Percentiles rank a stretch among this genome's conserved stretches.
These are phyloP conservation scores for Albula goreensis DNA, from an alignment of 2,113 vertebrate species.

Conservation along the genomic window DNA sequence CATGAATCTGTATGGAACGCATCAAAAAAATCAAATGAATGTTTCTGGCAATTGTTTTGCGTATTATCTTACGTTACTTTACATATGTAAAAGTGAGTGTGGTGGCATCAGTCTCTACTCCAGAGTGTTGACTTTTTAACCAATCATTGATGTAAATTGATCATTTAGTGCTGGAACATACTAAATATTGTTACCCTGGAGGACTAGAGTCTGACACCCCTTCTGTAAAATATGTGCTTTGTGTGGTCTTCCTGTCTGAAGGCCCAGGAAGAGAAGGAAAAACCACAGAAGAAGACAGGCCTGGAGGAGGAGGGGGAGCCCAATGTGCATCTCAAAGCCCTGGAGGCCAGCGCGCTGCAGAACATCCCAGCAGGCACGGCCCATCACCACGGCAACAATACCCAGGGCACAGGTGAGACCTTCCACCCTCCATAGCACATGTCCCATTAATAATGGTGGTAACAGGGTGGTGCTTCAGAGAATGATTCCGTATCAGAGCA, in stretches of 20 bases:
- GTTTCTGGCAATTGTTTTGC: not conserved
- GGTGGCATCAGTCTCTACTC: not conserved
- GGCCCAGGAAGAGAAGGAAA: conserved; percentile 6
- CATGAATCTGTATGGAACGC: not conserved
- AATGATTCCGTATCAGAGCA: too few relatives aligned
- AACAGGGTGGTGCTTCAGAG: too few relatives aligned
- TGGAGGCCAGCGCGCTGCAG: conserved; percentile 68
- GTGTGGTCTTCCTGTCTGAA: not conserved
- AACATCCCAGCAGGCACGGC: conserved; percentile 61
- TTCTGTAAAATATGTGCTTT: not conserved
- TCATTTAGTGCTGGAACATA: too few relatives aligned
- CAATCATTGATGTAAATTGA: too few relatives aligned
- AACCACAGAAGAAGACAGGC: conserved; percentile 27
- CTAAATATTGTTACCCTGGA: too few relatives aligned
- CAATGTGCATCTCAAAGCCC: conserved; percentile 69
- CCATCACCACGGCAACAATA: conserved; percentile 11
- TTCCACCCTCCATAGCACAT: not conserved
- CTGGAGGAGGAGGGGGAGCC: conserved; percentile 56
- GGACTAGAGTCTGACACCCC: too few relatives aligned
- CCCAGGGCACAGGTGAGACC: conserved; percentile 31
- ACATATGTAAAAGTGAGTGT: not conserved
- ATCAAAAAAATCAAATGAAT: not conserved
- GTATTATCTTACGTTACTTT: too few relatives aligned
- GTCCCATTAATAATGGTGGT: too few relatives aligned
- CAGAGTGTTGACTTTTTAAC: too few relatives aligned